Evolutionary conservation across 2,113 vertebrate genomes (phyloP).

Genomic region (Micronycteris hirsuta): DNA sequence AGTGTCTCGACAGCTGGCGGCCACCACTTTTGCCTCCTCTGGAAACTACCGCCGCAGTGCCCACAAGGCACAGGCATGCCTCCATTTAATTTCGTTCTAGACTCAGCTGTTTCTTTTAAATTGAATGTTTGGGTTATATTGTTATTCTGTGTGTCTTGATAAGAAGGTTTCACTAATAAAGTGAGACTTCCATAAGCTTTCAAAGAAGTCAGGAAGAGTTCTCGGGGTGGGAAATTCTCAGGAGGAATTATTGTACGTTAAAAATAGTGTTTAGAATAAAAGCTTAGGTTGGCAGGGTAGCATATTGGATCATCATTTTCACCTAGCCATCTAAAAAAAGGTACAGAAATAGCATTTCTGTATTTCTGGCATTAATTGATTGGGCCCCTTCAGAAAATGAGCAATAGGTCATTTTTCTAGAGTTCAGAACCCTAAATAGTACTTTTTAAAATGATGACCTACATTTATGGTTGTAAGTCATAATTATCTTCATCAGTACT

Average conservation of each 20-base stretch:
- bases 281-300: neutral
- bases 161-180: neutral
- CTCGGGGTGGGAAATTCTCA: neutral
- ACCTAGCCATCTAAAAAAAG: neutral
- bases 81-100: neutral
- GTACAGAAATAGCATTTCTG: neutral
- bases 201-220: neutral
- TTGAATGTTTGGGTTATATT: neutral
- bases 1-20: neutral
- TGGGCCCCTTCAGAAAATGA: neutral
- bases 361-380: neutral
- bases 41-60: neutral
- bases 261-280: neutral
- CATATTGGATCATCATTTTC: neutral
- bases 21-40: neutral
- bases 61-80: neutral
- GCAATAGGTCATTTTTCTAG: neutral
- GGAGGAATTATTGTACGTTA: neutral
- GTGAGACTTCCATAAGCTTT: neutral
- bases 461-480: neutral
- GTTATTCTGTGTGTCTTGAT: neutral
- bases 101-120: neutral
- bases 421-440: neutral
- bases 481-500: neutral
- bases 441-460: neutral